Base-by-base conservation (phyloP, 1,140 invertebrate genomes). In the Cyclargus thomasi region DNA sequence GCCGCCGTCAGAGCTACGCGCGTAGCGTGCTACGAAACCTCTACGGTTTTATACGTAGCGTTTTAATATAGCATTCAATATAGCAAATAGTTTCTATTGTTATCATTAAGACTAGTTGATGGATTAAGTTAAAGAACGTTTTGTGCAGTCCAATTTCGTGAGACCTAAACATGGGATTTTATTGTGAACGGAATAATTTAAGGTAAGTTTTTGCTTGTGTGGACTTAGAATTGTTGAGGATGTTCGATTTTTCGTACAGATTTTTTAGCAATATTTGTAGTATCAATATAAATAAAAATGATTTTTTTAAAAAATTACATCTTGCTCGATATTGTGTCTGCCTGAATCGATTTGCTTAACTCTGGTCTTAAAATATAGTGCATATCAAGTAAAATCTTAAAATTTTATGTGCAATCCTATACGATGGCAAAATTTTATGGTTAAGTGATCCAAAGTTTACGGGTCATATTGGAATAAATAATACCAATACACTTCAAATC, bases 1-100 rank as follows among this genome's bases (percentile, higher is more conserved):
- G 81, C 77, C 36, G 62, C 73, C 80, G 82, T 83, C 83, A 80
- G 71, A 69, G 68, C 67, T 65, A 67, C 67, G 65, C 69, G 79
- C 77, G 80, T 72, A 72, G 70, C 53, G 55, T 18, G 63, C 62
- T 68, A 55, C 67, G 67, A 53, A 16, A 59, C 7, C 20, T 20
- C 55, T 59, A 59, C 53, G 53, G 1, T 55, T 55, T 20, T 55
- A 18, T 21, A 59, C 55, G 55, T 59, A 59, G 55, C 10, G 14
- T 47, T 14, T 14, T 1, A 47, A 47, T 47, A 47, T 1, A 47
- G 39, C 11, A 47, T 47, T 14, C 14, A 47, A 47, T 8, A 47
- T 47, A 47, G 36, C 3, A 47, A 47, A 47, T 47, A 11, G 39
- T 47, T 47, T 14, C 39, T 47, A 8, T 11, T 29, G 2, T 1